Base-by-base conservation (phyloP, 2,888 invertebrate genomes). In the Scaptomyza reducta region DNA sequence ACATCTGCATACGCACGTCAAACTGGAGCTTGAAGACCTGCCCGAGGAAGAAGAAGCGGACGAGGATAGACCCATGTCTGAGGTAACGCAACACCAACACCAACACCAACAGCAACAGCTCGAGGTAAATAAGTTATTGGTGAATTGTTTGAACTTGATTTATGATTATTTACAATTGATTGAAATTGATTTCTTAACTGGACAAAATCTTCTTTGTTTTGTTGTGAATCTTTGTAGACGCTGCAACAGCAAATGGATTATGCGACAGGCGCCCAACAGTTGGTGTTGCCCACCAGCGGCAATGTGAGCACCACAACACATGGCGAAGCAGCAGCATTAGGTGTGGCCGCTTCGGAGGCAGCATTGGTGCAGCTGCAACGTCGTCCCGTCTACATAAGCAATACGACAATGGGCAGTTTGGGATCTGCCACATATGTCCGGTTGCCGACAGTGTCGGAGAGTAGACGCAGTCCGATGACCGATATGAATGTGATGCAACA, bases 321-420 rank as follows among this genome's bases (percentile, higher is more conserved):
- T 18, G 33, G 13, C 13, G 31, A 6, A 31, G 14, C 45, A 25
- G 14, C 45, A 25, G 25, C 27, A 27, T 13, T 90, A 47, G 64
- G 87, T 0, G 89, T 90, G 45, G 89, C 90, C 11, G 89, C 90
- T 7, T 79, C 87, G 31, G 90, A 90, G 58, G 67, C 87, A 22
- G 87, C 87, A 1, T 60, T 90, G 42, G 90, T 87, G 25, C 90
- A 90, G 58, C 72, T 90, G 50, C 90, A 90, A 45, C 88, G 90
- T 3, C 90, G 90, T 18, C 90, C 90, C n/a, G 90, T 90, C 13
- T 90, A 90, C 59, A 90, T 90, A 5, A 90, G 90, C 70, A 90
- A 90, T 55, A 86, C 89, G 7, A 75, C 74, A 0, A 72, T 90
- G 51, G 79, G 82, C 46, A 81, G 79, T 4, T 45, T 90, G 31